Evolutionary conservation across 2,113 vertebrate species (phyloP), one percentile per base, ranked within the genome.

Genomic region (Porphyrio hochstetteri): DNA sequence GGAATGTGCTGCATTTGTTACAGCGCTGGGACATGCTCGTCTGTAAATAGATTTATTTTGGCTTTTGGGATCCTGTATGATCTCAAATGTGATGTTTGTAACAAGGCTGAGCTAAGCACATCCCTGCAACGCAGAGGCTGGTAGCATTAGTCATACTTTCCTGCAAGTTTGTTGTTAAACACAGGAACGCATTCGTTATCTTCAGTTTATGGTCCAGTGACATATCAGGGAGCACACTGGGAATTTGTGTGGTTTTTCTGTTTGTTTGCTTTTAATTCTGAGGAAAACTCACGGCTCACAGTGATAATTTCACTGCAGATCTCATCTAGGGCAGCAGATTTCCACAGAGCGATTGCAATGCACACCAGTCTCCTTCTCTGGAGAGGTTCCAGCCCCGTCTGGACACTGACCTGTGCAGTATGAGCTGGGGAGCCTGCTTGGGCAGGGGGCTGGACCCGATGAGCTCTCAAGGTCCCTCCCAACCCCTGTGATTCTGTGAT

Each of bases 131-230:
- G 52, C 27, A 11, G 11, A 11, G 74, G 7, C 64, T 36, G 75
- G 46, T 10, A 63, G 25, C 1, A 8, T 29, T 4, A 31, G 36
- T 10, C 36, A 16, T 4, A 2, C 80, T 31, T 13, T 7, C 10
- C 56, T 9, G 16, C 0, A 24, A 46, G 69, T 29, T 69, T 16
- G 50, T 3, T 10, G 79, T 28, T 1, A 29, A 25, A 63, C 1
- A 15, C 0, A 3, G 21, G 27, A 59, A 44, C 0, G 0, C 27
- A 2, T 6, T 6, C 1, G 0, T 16, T 7, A 1, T 2, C 35
- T 24, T 33, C 38, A 6, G 5, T 4, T 17, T 9, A 28, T 8
- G 33, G 52, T 3, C 38, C 42, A 18, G 0, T 9, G 31, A 25
- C 14, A 5, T 5, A 1, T 0, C 9, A 24, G 5, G 20, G 8